Conservation (phyloP, 1,140 invertebrate species). For the Chionoecetes opilio region DNA sequence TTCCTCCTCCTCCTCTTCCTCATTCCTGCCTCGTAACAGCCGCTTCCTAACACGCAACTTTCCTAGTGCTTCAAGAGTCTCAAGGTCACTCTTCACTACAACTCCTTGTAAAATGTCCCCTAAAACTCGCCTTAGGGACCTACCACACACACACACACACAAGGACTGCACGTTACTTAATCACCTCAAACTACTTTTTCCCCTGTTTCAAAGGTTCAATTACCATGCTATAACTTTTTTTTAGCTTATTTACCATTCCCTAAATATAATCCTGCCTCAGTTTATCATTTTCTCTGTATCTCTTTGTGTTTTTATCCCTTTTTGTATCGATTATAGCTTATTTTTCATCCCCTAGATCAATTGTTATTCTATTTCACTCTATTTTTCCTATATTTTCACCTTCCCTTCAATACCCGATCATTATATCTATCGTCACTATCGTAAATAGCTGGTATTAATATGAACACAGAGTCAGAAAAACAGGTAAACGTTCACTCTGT, state of each 20-base stretch:
- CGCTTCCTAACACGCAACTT: too few species aligned
- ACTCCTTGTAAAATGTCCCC: background rate
- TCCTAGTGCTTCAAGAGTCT: background rate
- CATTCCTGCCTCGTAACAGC: too few species aligned
- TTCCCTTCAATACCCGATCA: background rate
- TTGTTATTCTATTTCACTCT: too few species aligned
- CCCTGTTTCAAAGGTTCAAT: too few species aligned
- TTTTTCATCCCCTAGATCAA: too few species aligned
- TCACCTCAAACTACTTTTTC: too few species aligned
- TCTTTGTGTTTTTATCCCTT: background rate
- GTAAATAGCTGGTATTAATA: too few species aligned
- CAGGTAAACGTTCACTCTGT: background rate
- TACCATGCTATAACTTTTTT: background rate
- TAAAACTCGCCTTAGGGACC: background rate
- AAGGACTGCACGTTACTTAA: background rate
- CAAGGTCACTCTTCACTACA: background rate
- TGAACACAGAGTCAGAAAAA: background rate
- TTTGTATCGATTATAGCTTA: too few species aligned
- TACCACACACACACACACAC: background rate
- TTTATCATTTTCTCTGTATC: background rate
- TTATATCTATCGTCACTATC: background rate
- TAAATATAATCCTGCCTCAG: too few species aligned
- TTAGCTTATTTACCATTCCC: too few species aligned
- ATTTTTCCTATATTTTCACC: background rate
- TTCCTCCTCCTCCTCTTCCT: too few species aligned